Evolutionary conservation across 2,113 vertebrate species (phyloP).

Genomic region (Fulica atra): DNA sequence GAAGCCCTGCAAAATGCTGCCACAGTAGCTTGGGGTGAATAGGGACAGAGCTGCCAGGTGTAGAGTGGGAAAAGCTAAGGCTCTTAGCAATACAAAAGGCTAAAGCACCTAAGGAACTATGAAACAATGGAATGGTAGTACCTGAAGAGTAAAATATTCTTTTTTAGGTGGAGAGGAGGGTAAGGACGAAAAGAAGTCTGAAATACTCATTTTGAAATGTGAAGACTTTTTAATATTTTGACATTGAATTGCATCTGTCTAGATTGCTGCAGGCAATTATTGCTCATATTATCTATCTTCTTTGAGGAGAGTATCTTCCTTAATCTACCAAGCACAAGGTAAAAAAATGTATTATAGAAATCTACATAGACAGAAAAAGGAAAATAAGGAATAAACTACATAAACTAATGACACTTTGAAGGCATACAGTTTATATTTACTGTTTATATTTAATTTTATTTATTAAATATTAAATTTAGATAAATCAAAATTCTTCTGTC

Average conservation of each 20-base stretch:
- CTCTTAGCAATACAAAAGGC: not conserved
- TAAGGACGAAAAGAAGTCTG: not conserved
- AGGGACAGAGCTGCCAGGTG: not conserved
- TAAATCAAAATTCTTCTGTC: not conserved
- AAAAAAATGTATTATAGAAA: not conserved
- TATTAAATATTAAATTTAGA: not conserved
- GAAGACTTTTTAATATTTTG: not conserved
- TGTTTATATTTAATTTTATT: not conserved
- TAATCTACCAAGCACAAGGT: not conserved
- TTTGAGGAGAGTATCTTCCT: not conserved
- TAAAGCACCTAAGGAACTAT: not conserved
- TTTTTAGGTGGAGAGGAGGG: not conserved
- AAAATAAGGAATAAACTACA: not conserved
- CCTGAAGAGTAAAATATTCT: not conserved
- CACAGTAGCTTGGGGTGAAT: accelerated
- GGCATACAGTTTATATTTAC: not conserved
- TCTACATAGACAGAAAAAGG: not conserved
- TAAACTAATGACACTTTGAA: not conserved
- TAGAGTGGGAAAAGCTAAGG: not conserved
- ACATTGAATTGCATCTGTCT: not conserved
- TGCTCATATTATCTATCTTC: not conserved
- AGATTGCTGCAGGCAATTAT: not conserved
- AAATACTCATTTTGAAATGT: not conserved
- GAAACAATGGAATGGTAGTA: not conserved
- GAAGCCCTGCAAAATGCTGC: not conserved